Base-by-base conservation (phyloP, 2,888 invertebrate genomes). In the Mythimna albipuncta region DNA sequence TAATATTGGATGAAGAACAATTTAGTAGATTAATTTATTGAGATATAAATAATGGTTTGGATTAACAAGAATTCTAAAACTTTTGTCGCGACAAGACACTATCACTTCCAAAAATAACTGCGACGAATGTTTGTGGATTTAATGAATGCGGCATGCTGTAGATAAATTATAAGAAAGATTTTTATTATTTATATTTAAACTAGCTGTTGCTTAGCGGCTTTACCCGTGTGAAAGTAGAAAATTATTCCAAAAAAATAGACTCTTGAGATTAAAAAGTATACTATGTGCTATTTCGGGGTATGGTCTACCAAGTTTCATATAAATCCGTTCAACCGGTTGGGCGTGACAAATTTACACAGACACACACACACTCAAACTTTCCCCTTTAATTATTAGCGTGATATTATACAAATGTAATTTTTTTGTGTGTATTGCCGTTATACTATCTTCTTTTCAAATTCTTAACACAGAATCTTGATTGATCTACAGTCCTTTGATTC, bases 1-100 rank as follows among this genome's bases (percentile, higher is more conserved):
- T 90, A 91, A 89, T 89, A 87, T 72, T 73, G 75, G 75, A 68
- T 73, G 66, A 52, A 82, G 81, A 85, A 87, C 87, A 83, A 88
- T 75, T 76, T 73, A 72, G 69, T 76, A 79, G 84, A 88, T 89
- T 87, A 88, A 88, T 90, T 87, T 87, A 83, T 82, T 69, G 69
- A 76, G 78, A 84, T 85, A 85, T 84, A 86, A 87, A 75, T 82
- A 82, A 81, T 74, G 84, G 72, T 77, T 84, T 79, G 72, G 76
- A 79, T 74, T 75, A 38, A 71, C 72, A 66, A 76, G 78, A 72
- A 74, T 74, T 64, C 62, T 41, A 72, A 82, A 81, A 72, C 59
- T 71, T 81, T 61, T 38, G 52, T 68, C 38, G 57, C 38, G 47
- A 7, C 57, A 54, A 21, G 41, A 10, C n/a, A 41, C 58, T 70